phyloP scores from a whole-genome alignment of 1,140 invertebrate species.

The Scaptodrosophila lebanonensis region DNA sequence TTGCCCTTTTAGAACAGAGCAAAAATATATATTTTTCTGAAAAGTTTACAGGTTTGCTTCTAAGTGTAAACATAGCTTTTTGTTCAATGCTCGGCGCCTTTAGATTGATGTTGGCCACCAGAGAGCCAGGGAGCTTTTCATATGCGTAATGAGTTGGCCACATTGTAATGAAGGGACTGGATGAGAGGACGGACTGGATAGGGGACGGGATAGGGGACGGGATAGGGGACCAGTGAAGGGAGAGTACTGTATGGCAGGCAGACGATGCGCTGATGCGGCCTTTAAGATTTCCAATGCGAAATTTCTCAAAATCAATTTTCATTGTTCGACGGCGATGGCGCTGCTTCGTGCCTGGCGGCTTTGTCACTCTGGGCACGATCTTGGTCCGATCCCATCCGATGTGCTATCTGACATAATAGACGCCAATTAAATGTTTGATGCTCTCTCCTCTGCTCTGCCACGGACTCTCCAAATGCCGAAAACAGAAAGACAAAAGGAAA shows the following conservation, averaged over 20 bases:
- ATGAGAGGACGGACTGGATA: constrained; percentile 2
- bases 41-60: too few species aligned
- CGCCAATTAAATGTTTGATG: constrained; percentile 70
- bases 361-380: constrained; percentile 66
- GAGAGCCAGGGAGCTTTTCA: constrained; percentile 21
- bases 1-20: too few species aligned
- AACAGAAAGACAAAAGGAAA: constrained; percentile 5
- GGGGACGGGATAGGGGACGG: neutral
- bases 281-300: constrained; percentile 57
- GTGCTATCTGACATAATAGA: constrained; percentile 73
- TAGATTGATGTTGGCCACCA: too few species aligned
- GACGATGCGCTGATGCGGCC: constrained; percentile 38
- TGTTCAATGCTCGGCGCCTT: too few species aligned
- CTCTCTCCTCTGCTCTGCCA: constrained; percentile 24
- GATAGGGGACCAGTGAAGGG: neutral
- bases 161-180: constrained; percentile 27
- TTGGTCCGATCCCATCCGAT: constrained; percentile 38
- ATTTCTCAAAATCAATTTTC: constrained; percentile 69
- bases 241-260: constrained; percentile 31
- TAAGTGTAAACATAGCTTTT: too few species aligned
- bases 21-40: too few species aligned
- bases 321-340: constrained; percentile 35
- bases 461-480: constrained; percentile 6
- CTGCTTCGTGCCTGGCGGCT: constrained; percentile 11
- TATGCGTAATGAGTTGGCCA: constrained; percentile 63